Conservation (phyloP, 1,140 invertebrate genomes). For the Alviniconcha marisindica region DNA sequence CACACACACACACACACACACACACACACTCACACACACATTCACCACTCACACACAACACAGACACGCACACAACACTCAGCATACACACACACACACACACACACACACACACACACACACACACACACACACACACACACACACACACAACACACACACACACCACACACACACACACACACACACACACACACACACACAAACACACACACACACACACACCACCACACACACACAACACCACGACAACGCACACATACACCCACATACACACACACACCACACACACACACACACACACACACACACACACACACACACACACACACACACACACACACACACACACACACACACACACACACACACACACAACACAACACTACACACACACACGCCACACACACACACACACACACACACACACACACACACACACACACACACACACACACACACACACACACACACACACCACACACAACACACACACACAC, state of each 20-base stretch:
- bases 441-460: constrained; percentile 8
- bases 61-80: too few species aligned
- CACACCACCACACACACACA: not conserved
- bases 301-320: not conserved
- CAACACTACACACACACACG: not conserved
- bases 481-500: too few species aligned
- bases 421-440: constrained; percentile 30
- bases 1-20: too few species aligned
- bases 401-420: not conserved
- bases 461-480: too few species aligned
- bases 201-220: not conserved
- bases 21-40: too few species aligned
- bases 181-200: not conserved
- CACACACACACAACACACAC: too few species aligned
- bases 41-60: too few species aligned
- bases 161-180: not conserved
- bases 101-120: too few species aligned
- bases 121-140: too few species aligned
- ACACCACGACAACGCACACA: not conserved
- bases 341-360: not conserved
- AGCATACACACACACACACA: too few species aligned
- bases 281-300: not conserved
- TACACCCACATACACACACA: not conserved
- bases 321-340: not conserved
- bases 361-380: not conserved